These are phyloP conservation scores for Nesoenas mayeri DNA, from an alignment of 2,113 vertebrate genomes.

Conservation along the genomic window DNA sequence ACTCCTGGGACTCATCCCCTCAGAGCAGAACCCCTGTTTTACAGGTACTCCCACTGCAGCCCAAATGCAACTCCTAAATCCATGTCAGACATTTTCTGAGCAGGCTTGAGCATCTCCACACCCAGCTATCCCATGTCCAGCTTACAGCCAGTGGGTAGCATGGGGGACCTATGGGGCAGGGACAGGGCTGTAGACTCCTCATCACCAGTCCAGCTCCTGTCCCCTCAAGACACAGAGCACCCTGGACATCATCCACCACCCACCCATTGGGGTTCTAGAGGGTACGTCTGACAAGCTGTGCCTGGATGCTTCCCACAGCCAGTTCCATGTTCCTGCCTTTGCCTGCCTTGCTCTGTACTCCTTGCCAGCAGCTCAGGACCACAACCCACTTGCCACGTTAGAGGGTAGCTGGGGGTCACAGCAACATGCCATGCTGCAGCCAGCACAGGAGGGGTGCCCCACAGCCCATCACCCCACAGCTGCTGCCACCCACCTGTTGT, in stretches of 20 bases:
- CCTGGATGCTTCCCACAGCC: background rate
- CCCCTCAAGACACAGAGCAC: background rate
- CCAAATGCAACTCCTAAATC: background rate
- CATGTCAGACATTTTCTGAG: background rate
- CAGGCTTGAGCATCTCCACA: background rate
- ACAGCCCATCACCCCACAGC: background rate
- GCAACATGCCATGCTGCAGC: background rate
- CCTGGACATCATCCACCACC: background rate
- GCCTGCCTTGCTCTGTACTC: background rate
- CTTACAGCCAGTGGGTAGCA: background rate
- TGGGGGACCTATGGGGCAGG: background rate
- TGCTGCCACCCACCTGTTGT: background rate
- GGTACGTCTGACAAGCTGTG: background rate
- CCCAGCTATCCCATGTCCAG: background rate
- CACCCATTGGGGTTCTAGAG: background rate
- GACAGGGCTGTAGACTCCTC: background rate
- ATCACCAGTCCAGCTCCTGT: background rate
- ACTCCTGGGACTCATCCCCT: background rate
- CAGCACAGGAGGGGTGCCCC: background rate
- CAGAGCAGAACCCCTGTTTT: background rate
- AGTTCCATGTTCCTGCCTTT: background rate
- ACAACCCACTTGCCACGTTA: fast-evolving
- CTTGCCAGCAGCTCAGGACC: background rate
- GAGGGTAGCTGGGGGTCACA: background rate
- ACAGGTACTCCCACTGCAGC: background rate